Conservation (phyloP, 2,888 invertebrate genomes). For the Elegia similella region DNA sequence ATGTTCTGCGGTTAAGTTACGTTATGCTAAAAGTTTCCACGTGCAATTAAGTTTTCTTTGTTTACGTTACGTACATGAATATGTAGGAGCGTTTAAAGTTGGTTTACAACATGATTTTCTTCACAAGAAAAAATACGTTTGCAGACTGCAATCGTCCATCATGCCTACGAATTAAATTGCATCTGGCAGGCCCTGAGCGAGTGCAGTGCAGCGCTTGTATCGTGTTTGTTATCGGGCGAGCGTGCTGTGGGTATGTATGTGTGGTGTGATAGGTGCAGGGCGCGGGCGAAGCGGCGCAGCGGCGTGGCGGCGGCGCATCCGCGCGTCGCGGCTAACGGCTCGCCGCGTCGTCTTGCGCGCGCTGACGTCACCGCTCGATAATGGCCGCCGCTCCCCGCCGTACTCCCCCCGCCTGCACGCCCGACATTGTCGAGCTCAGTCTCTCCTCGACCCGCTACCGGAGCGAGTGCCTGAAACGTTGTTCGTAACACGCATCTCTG, state of each 20-base stretch:
- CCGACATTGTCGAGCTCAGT: constrained; percentile 55
- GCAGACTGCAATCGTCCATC: neutral
- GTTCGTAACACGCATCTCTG: constrained; percentile 37
- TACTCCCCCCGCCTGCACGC: constrained; percentile 46
- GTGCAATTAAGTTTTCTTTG: neutral
- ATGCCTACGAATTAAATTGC: neutral
- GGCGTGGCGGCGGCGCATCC: constrained; percentile 65
- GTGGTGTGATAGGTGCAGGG: constrained; percentile 22
- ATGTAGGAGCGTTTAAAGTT: no score
- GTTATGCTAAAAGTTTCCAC: neutral
- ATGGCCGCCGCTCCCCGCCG: constrained; percentile 65
- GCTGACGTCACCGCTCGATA: constrained; percentile 82
- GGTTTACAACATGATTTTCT: neutral
- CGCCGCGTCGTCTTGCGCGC: constrained; percentile 66
- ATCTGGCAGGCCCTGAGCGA: neutral
- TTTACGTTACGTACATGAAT: neutral
- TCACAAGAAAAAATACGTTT: neutral
- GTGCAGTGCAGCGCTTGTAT: constrained; percentile 32
- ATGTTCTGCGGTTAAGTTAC: neutral
- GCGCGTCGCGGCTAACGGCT: constrained; percentile 37
- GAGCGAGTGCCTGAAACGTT: constrained; percentile 55
- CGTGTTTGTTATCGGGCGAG: constrained; percentile 60
- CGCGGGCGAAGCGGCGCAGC: constrained; percentile 54
- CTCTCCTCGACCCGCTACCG: constrained; percentile 59
- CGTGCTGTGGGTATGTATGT: constrained; percentile 38